phyloP scores from a whole-genome alignment of 2,888 invertebrate species.

The Troides aeacus region DNA sequence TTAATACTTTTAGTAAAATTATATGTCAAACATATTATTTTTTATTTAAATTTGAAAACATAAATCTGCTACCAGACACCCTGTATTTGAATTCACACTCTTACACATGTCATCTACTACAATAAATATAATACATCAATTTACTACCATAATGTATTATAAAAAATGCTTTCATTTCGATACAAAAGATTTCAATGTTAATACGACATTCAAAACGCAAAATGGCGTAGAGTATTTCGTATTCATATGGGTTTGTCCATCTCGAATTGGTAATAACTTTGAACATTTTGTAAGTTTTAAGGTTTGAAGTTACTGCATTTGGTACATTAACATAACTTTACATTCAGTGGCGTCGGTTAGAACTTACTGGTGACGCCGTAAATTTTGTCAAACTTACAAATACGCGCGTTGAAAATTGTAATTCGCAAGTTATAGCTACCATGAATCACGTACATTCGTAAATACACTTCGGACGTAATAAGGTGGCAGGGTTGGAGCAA shows the following conservation, averaged over 20 bases:
- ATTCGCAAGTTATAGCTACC: conserved; percentile 67
- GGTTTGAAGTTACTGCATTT: conserved; percentile 62
- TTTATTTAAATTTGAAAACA: no score
- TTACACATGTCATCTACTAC: no score
- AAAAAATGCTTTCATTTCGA: neutral
- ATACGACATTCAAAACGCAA: conserved; percentile 13
- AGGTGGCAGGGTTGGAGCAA: conserved; percentile 7
- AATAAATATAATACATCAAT: no score
- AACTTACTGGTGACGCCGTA: conserved; percentile 72
- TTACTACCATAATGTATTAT: no score
- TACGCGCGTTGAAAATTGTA: conserved; percentile 64
- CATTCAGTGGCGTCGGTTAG: conserved; percentile 69
- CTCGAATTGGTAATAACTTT: conserved; percentile 57
- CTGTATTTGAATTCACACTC: no score
- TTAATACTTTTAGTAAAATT: no score
- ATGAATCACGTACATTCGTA: conserved; percentile 48
- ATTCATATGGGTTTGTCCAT: conserved; percentile 47
- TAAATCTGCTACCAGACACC: no score
- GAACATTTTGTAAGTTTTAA: conserved; percentile 69
- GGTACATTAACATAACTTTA: conserved; percentile 74
- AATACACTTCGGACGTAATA: conserved; percentile 25
- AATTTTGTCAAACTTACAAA: conserved; percentile 72
- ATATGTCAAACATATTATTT: no score
- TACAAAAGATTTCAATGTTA: neutral
- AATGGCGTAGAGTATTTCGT: conserved; percentile 31